phyloP scores from a whole-genome alignment of 1,140 invertebrate genomes.

The Pogonomyrmex barbatus region DNA sequence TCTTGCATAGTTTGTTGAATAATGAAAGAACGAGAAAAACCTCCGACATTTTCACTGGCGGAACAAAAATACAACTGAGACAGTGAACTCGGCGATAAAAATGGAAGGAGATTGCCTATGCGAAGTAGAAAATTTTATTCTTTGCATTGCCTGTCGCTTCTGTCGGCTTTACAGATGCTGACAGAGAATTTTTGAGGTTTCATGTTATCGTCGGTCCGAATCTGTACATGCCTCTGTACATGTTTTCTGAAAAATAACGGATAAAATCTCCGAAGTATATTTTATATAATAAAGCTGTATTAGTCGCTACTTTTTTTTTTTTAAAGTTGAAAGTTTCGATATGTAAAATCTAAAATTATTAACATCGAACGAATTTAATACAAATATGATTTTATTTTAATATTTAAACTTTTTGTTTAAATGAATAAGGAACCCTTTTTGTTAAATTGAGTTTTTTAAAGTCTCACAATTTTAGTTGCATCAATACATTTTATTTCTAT shows the following conservation, averaged over 20 bases:
- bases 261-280: neutral
- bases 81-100: slow-evolving; percentile 25
- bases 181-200: slow-evolving; percentile 11
- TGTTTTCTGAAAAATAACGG: neutral
- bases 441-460: neutral
- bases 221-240: neutral
- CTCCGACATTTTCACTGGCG: neutral
- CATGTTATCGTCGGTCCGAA: neutral
- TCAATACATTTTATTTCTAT: neutral
- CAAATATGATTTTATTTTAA: neutral
- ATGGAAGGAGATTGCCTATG: slow-evolving; percentile 7
- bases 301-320: neutral
- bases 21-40: slow-evolving; percentile 37
- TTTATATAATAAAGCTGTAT: neutral
- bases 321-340: neutral
- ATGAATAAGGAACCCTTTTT: neutral
- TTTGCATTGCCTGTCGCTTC: neutral
- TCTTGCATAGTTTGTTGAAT: slow-evolving; percentile 37
- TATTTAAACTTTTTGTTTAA: neutral
- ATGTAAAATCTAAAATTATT: neutral
- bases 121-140: slow-evolving; percentile 41
- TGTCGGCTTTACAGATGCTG: slow-evolving; percentile 3
- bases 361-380: neutral
- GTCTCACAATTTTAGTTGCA: neutral
- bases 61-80: slow-evolving; percentile 24